Evolutionary conservation across 2,888 invertebrate species (phyloP), one percentile per base, ranked within the genome.

Genomic region (Ophion slaviceki): DNA sequence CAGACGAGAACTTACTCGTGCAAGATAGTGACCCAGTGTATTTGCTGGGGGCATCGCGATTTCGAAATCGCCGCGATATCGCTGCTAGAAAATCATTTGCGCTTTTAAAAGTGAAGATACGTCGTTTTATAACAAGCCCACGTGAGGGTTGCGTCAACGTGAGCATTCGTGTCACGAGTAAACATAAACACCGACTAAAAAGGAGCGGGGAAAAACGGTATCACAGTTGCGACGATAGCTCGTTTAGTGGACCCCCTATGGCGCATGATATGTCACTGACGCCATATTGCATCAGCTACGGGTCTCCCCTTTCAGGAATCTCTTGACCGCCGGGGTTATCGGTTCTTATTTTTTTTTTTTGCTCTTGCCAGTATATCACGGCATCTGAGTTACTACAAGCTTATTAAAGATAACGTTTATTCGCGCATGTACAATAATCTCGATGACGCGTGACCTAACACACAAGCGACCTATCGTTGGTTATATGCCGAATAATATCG

Each of bases 241-340:
- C 71, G 70, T 80, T 79, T 81, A 78, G 62, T 84, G 82, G 90
- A 92, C 92, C 92, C 92, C 92, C 92, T 90, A 91, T 91, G 89
- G 91, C 72, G 90, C 74, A 76, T 80, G 80, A 80, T 61, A 75
- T 88, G 88, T 89, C 88, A 87, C 86, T 87, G 84, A 89, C 86
- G 84, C 82, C 80, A 82, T 76, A 89, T 92, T 92, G 92, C 92
- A 89, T 91, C 92, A 92, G 88, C 85, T 85, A 74, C 36, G 53
- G 57, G n/a, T 17, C 53, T 84, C 80, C 80, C 78, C 80, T 78
- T 79, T 71, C n/a, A 10, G 75, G 24, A 53, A 75, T 45, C 64
- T 80, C 82, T 75, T 84, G 82, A 83, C 85, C 77, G 20, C 62
- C 53, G 82, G 78, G 88, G 88, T 88, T 89, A 87, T 86, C 86